A percentile compares a stretch with the other conserved stretches of the same genome.
These are phyloP conservation scores for Marmota monax DNA, from an alignment of 2,113 vertebrate species.

Conservation along the genomic window DNA sequence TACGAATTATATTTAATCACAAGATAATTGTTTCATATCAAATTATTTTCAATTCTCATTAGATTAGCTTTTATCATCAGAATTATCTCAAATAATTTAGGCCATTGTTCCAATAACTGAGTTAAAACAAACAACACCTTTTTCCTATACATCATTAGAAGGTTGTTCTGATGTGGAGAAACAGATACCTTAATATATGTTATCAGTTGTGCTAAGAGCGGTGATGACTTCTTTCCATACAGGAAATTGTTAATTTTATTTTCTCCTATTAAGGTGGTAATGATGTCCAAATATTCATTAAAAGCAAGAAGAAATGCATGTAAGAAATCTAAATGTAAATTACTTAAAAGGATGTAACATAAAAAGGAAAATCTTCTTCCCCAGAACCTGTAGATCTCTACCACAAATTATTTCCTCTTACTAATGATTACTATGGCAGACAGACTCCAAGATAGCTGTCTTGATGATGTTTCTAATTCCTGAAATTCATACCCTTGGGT, in stretches of 20 bases:
- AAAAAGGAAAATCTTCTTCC: neutral
- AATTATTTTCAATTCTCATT: neutral
- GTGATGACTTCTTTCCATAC: neutral
- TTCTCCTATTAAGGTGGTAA: neutral
- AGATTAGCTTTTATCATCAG: neutral
- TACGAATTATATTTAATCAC: conserved; percentile 37
- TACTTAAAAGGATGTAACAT: neutral
- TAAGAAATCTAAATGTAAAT: neutral
- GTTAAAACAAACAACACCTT: neutral
- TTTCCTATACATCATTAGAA: neutral
- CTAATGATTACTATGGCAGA: neutral
- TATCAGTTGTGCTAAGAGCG: neutral
- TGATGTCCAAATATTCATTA: neutral
- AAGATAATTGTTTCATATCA: conserved; percentile 20
- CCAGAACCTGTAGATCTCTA: neutral
- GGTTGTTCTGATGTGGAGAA: neutral
- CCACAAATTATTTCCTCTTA: neutral
- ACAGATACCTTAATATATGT: neutral
- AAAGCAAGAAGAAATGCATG: neutral
- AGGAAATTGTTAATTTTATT: neutral
- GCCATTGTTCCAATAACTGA: neutral
- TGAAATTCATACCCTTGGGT: neutral
- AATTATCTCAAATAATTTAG: neutral
- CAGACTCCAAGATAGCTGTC: neutral
- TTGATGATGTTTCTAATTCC: neutral